Percentiles rank a stretch among this genome's conserved stretches.
Evolutionary conservation across 2,888 invertebrate genomes (phyloP).

Genomic region (Zaprionus lineosus): DNA sequence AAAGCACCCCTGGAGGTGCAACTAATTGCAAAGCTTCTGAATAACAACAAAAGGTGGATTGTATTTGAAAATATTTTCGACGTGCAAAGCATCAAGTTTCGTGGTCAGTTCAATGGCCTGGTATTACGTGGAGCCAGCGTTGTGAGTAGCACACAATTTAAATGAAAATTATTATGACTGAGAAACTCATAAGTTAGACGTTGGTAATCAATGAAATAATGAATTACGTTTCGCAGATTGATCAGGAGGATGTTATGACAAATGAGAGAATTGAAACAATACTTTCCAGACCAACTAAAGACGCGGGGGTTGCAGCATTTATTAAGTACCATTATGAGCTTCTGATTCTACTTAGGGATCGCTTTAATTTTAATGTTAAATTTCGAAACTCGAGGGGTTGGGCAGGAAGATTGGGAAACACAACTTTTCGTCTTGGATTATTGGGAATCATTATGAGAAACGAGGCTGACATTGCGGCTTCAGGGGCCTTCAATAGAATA

Average conservation of each 20-base stretch:
- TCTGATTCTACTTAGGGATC: conserved; percentile 63
- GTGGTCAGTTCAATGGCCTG: conserved; percentile 73
- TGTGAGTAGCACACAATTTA: conserved; percentile 53
- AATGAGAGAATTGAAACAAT: conserved; percentile 70
- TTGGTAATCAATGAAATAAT: too few relatives aligned
- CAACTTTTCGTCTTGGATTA: conserved; percentile 78
- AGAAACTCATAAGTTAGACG: too few relatives aligned
- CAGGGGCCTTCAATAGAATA: conserved; percentile 78
- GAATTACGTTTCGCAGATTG: conserved; percentile 62
- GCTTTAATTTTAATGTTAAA: conserved; percentile 78
- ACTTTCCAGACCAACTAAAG: conserved; percentile 59
- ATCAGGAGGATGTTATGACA: conserved; percentile 74
- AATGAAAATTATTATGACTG: too few relatives aligned
- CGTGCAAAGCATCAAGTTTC: conserved; percentile 66
- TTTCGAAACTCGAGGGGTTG: conserved; percentile 81
- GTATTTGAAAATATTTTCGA: conserved; percentile 48
- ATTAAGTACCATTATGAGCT: conserved; percentile 80
- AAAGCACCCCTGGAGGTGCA: conserved; percentile 59
- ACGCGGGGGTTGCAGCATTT: conserved; percentile 76
- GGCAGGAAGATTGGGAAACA: conserved; percentile 78
- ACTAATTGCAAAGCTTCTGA: conserved; percentile 47
- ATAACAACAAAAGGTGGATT: conserved; percentile 20
- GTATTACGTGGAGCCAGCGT: conserved; percentile 77
- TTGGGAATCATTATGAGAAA: conserved; percentile 79
- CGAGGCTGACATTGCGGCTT: conserved; percentile 81